Percentiles rank a stretch among this genome's conserved stretches.
These are phyloP conservation scores for Glyphotaelius pellucidus DNA, from an alignment of 2,888 invertebrate genomes.

Conservation along the genomic window DNA sequence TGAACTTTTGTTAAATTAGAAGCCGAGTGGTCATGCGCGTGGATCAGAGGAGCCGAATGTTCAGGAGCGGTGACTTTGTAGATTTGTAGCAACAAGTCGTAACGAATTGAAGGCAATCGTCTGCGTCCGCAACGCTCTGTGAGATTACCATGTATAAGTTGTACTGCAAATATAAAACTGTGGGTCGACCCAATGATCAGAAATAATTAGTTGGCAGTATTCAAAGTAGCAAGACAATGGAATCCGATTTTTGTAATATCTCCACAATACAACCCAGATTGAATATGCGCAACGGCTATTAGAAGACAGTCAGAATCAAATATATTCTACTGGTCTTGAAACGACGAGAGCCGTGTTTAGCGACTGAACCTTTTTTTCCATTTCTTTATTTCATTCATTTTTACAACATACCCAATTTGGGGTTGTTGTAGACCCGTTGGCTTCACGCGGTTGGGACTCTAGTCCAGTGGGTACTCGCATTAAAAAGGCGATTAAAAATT, in stretches of 20 bases:
- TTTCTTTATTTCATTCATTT: too few relatives aligned
- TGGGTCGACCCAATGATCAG: neutral
- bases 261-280: neutral
- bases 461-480: too few relatives aligned
- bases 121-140: slow-evolving; percentile 52
- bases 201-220: neutral
- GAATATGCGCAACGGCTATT: too few relatives aligned
- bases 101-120: slow-evolving; percentile 55
- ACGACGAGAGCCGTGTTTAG: too few relatives aligned
- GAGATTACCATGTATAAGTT: slow-evolving; percentile 13
- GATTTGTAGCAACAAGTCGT: slow-evolving; percentile 56
- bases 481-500: too few relatives aligned
- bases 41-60: slow-evolving; percentile 49
- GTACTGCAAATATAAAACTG: neutral
- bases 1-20: neutral
- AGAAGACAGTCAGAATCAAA: too few relatives aligned
- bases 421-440: too few relatives aligned
- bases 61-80: slow-evolving; percentile 61
- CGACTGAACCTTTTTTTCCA: too few relatives aligned
- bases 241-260: neutral
- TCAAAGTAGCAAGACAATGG: neutral
- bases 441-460: too few relatives aligned
- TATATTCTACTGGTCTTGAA: too few relatives aligned
- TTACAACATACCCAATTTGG: too few relatives aligned
- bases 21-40: neutral